phyloP scores from a whole-genome alignment of 2,888 invertebrate species.

The Melanchra persicariae region DNA sequence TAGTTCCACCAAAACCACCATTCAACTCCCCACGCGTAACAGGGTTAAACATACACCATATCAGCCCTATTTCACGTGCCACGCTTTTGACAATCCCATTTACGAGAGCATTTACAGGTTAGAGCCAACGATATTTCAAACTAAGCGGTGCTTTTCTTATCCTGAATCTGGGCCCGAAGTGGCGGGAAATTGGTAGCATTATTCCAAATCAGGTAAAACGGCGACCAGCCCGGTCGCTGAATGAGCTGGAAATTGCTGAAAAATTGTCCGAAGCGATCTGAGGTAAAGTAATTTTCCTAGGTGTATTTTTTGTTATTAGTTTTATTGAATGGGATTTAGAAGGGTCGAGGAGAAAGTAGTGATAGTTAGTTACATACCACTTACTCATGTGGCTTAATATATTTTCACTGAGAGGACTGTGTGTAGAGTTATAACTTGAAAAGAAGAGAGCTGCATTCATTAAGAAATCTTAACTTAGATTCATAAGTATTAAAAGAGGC shows the following conservation, averaged over 20 bases:
- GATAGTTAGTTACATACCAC: background rate
- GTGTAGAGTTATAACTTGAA: background rate
- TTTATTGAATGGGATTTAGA: slow-evolving; percentile 7
- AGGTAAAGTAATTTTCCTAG: slow-evolving; percentile 5
- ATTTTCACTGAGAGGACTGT: background rate
- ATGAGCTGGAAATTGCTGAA: slow-evolving; percentile 52
- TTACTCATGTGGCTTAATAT: too few relatives aligned
- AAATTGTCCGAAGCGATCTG: slow-evolving; percentile 24
- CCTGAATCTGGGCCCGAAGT: slow-evolving; percentile 61
- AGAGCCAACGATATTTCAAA: slow-evolving; percentile 63
- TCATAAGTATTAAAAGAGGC: too few relatives aligned
- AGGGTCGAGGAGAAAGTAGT: background rate
- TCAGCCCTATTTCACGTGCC: slow-evolving; percentile 43
- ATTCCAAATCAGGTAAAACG: slow-evolving; percentile 63
- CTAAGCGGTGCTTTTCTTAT: slow-evolving; percentile 65
- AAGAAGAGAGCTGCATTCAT: too few relatives aligned
- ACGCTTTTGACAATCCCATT: slow-evolving; percentile 62
- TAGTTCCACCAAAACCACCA: background rate
- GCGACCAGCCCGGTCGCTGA: slow-evolving; percentile 39
- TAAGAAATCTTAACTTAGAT: too few relatives aligned
- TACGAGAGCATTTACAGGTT: slow-evolving; percentile 50
- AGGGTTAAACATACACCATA: slow-evolving; percentile 35
- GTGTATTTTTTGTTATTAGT: background rate
- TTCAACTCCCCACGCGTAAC: slow-evolving; percentile 11
- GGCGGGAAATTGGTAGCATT: slow-evolving; percentile 69